A percentile compares a stretch with the other conserved stretches of the same genome.
These are phyloP conservation scores for Cynoglossus semilaevis DNA, from an alignment of 2,113 vertebrate species.

Conservation along the genomic window DNA sequence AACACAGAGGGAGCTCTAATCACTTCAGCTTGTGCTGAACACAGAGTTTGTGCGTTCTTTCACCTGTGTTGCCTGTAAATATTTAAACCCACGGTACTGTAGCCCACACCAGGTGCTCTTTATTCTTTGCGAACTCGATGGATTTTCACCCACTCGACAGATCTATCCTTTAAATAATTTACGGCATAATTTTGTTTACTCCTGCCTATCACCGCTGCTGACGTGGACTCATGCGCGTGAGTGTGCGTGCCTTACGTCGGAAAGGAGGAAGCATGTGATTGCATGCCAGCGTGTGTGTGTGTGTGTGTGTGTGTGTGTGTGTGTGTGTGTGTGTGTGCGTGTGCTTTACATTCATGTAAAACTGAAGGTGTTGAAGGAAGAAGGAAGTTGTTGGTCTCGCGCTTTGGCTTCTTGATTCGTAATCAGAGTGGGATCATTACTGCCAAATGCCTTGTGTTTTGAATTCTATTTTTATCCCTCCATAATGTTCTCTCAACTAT, in stretches of 20 bases:
- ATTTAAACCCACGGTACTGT: slow-evolving; percentile 28
- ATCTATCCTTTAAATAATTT: slow-evolving; percentile 18
- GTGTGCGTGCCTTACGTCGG: background rate
- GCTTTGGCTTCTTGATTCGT: slow-evolving; percentile 31
- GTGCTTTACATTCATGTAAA: slow-evolving; percentile 30
- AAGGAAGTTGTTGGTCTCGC: slow-evolving; percentile 16
- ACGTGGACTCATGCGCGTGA: slow-evolving; percentile 23
- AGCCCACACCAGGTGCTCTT: slow-evolving; percentile 51
- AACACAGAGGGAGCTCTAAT: slow-evolving; percentile 6
- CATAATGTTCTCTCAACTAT: slow-evolving; percentile 31
- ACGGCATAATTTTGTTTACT: slow-evolving; percentile 6
- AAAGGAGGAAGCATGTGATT: slow-evolving; percentile 16
- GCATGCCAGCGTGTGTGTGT: slow-evolving; percentile 44
- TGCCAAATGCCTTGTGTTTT: slow-evolving; percentile 28
- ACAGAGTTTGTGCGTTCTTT: slow-evolving; percentile 10
- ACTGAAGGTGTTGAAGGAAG: background rate
- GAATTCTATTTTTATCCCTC: slow-evolving; percentile 33
- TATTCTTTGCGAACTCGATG: slow-evolving; percentile 28
- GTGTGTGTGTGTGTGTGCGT: slow-evolving; percentile 26
- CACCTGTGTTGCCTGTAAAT: slow-evolving; percentile 58
- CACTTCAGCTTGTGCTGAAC: slow-evolving; percentile 17
- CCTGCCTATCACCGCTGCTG: slow-evolving; percentile 31
- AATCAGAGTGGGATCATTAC: slow-evolving; percentile 25
- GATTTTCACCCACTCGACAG: slow-evolving; percentile 2
- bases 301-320: slow-evolving; percentile 32